phyloP scores from a whole-genome alignment of 2,113 vertebrate species.

The Phaethon lepturus region DNA sequence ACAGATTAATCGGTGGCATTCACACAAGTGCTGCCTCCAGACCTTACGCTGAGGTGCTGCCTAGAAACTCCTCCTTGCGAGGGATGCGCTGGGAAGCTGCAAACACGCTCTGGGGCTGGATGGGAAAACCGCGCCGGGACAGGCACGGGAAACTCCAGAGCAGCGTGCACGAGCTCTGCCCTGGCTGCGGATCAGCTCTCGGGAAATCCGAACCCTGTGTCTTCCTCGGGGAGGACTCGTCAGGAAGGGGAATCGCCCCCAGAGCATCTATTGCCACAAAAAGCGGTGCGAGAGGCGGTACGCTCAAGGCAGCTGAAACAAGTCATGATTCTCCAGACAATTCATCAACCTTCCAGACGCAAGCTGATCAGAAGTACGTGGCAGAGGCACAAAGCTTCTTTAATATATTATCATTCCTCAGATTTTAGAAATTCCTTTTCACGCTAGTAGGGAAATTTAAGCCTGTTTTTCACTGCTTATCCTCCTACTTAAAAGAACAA shows the following conservation, averaged over 20 bases:
- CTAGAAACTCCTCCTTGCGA: neutral
- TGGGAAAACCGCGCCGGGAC: neutral
- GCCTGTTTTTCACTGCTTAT: constrained; percentile 36
- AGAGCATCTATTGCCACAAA: neutral
- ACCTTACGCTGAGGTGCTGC: neutral
- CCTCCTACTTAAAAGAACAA: neutral
- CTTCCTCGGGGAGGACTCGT: neutral
- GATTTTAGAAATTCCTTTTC: neutral
- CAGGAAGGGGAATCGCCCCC: neutral
- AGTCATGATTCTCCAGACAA: neutral
- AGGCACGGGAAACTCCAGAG: neutral
- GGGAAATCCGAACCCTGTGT: neutral
- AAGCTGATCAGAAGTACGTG: neutral
- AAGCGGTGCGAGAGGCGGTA: fast-evolving
- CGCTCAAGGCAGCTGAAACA: fast-evolving
- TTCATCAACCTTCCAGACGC: neutral
- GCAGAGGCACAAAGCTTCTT: neutral
- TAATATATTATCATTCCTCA: neutral
- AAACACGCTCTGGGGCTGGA: neutral
- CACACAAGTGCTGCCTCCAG: neutral
- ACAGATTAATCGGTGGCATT: neutral
- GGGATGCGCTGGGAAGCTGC: neutral
- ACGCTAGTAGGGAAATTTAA: neutral
- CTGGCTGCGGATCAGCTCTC: neutral
- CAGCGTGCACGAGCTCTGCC: neutral